Evolutionary conservation across 1,140 invertebrate species (phyloP).

Genomic region (Elymnias hypermnestra): DNA sequence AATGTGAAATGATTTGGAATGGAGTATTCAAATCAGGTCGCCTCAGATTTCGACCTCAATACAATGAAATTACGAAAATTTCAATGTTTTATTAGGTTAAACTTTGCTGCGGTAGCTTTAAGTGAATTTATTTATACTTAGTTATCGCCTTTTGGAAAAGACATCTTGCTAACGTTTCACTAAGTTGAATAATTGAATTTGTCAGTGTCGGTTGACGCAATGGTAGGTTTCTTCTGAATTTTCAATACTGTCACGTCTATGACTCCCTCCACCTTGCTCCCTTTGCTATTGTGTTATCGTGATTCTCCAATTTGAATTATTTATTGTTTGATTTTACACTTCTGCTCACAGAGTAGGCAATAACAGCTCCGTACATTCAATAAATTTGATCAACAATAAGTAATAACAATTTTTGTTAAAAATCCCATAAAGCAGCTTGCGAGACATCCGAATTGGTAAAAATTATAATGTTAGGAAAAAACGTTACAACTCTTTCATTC

Average conservation of each 20-base stretch:
- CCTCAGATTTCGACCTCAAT: conserved; percentile 52
- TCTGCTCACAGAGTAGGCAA: too few species aligned
- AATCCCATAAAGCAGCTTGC: too few species aligned
- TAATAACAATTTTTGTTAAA: too few species aligned
- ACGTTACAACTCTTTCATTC: too few species aligned
- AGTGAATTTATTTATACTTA: conserved; percentile 75
- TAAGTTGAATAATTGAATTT: conserved; percentile 75
- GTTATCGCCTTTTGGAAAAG: conserved; percentile 68
- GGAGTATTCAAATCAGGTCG: conserved; percentile 63
- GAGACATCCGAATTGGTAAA: too few species aligned
- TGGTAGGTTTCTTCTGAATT: conserved; percentile 63
- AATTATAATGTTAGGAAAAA: too few species aligned
- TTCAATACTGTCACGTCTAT: conserved; percentile 54
- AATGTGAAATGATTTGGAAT: conserved; percentile 39
- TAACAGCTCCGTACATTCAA: too few species aligned
- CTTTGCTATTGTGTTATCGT: conserved; percentile 59
- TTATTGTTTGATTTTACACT: conserved; percentile 70
- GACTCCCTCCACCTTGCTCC: conserved; percentile 27
- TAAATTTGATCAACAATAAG: too few species aligned
- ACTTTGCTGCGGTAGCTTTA: conserved; percentile 68
- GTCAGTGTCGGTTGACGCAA: conserved; percentile 66
- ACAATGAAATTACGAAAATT: conserved; percentile 70
- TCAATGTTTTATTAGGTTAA: conserved; percentile 74
- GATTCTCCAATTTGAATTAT: conserved; percentile 71
- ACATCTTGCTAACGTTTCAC: conserved; percentile 72